These are phyloP conservation scores for Bactericera cockerelli DNA, from an alignment of 1,140 invertebrate genomes.

Conservation along the genomic window DNA sequence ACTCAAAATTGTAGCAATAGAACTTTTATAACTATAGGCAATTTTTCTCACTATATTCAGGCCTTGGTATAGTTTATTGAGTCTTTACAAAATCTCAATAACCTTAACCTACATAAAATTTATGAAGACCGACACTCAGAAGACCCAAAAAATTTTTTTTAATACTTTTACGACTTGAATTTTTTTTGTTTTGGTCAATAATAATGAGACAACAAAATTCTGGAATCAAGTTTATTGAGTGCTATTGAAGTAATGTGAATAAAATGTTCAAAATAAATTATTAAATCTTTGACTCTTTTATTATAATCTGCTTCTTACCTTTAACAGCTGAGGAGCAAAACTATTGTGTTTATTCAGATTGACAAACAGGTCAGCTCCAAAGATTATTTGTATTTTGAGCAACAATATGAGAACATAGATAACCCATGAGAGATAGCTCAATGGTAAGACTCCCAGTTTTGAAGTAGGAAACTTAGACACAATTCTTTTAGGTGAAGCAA, in stretches of 20 bases:
- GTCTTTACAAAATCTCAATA: no score
- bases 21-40: no score
- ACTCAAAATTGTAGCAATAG: no score
- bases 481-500: conserved; percentile 14
- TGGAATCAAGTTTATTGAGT: neutral
- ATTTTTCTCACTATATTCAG: no score
- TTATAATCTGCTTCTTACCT: no score
- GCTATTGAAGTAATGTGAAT: neutral
- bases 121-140: no score
- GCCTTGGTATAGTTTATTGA: no score
- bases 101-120: no score
- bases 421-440: conserved; percentile 37
- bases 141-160: no score
- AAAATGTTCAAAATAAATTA: conserved; percentile 3
- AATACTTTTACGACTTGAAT: no score
- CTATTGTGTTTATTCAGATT: conserved; percentile 26
- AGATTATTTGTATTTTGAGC: conserved; percentile 36
- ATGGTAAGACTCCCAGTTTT: conserved; percentile 25
- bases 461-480: conserved; percentile 16
- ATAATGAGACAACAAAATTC: no score
- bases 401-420: conserved; percentile 34
- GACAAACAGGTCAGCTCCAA: conserved; percentile 30
- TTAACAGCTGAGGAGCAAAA: conserved; percentile 37
- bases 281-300: conserved; percentile 10
- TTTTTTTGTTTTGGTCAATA: no score